These are phyloP conservation scores for Colletes latitarsis DNA, from an alignment of 1,140 invertebrate species.

Conservation along the genomic window DNA sequence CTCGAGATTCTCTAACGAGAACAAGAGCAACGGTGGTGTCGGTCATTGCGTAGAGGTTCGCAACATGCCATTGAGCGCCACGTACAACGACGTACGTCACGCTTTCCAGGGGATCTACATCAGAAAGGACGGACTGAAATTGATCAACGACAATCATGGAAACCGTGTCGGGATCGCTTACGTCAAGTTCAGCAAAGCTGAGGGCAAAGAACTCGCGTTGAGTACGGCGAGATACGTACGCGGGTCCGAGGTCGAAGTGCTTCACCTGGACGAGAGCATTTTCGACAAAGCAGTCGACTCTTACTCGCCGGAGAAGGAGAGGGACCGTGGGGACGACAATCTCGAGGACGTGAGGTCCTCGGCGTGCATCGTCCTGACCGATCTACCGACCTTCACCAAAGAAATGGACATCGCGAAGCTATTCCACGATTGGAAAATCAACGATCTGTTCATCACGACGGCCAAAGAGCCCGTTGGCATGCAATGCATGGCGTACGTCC, in stretches of 20 bases:
- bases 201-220: slow-evolving; percentile 87
- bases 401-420: slow-evolving; percentile 90
- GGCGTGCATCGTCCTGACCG: slow-evolving; percentile 85
- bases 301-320: slow-evolving; percentile 79
- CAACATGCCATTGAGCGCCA: slow-evolving; percentile 85
- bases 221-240: slow-evolving; percentile 75
- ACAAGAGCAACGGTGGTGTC: slow-evolving; percentile 4
- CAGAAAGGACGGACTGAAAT: slow-evolving; percentile 91
- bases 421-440: slow-evolving; percentile 87
- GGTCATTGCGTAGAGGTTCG: slow-evolving; percentile 87
- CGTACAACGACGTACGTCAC: slow-evolving; percentile 89
- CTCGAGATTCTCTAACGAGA: slow-evolving; percentile 61
- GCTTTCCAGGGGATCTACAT: slow-evolving; percentile 91
- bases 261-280: slow-evolving; percentile 83
- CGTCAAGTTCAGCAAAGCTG: slow-evolving; percentile 87
- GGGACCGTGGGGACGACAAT: slow-evolving; percentile 63
- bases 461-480: slow-evolving; percentile 82
- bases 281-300: slow-evolving; percentile 86
- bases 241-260: slow-evolving; percentile 84
- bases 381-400: slow-evolving; percentile 88
- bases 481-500: slow-evolving; percentile 86
- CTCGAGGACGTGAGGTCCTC: slow-evolving; percentile 71
- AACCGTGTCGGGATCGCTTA: slow-evolving; percentile 90
- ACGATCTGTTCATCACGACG: slow-evolving; percentile 85
- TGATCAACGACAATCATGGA: slow-evolving; percentile 91